phyloP scores from a whole-genome alignment of 1,140 invertebrate species.

The Brachionus koreanus region DNA sequence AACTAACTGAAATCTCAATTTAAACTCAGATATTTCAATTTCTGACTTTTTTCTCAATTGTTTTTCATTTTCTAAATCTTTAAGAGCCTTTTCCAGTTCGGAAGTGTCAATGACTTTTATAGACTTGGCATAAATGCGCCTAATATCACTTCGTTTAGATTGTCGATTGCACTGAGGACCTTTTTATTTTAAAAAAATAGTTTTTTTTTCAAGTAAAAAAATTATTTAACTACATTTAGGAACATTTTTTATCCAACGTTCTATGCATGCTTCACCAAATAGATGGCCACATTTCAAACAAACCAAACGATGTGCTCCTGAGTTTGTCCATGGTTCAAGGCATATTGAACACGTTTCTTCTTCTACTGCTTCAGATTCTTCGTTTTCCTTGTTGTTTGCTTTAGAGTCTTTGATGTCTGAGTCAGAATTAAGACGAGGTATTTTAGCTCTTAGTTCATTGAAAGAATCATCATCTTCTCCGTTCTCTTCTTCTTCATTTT shows the following conservation, averaged over 20 bases:
- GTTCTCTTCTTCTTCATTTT: background rate
- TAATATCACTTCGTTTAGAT: constrained; percentile 69
- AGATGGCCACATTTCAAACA: constrained; percentile 83
- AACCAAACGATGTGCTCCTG: constrained; percentile 75
- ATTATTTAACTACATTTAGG: constrained; percentile 66
- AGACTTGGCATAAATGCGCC: constrained; percentile 68
- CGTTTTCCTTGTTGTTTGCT: background rate
- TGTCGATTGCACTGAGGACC: constrained; percentile 77
- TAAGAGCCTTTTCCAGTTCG: constrained; percentile 63
- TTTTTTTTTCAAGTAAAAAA: too few relatives aligned
- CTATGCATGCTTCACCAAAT: constrained; percentile 77
- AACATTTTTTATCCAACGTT: constrained; percentile 68
- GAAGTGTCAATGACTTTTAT: constrained; percentile 65
- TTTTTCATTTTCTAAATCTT: constrained; percentile 61
- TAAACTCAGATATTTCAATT: constrained; percentile 60
- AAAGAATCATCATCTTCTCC: background rate
- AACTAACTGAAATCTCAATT: constrained; percentile 51
- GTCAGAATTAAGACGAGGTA: constrained; percentile 17
- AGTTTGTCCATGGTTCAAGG: constrained; percentile 76
- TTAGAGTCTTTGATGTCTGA: background rate
- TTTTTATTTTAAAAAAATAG: too few relatives aligned
- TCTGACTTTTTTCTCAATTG: constrained; percentile 57
- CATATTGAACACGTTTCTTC: constrained; percentile 72
- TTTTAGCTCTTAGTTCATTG: constrained; percentile 5
- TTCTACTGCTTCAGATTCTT: background rate